Base-by-base conservation (phyloP, 1,140 invertebrate species). In the Drosophila busckii region DNA sequence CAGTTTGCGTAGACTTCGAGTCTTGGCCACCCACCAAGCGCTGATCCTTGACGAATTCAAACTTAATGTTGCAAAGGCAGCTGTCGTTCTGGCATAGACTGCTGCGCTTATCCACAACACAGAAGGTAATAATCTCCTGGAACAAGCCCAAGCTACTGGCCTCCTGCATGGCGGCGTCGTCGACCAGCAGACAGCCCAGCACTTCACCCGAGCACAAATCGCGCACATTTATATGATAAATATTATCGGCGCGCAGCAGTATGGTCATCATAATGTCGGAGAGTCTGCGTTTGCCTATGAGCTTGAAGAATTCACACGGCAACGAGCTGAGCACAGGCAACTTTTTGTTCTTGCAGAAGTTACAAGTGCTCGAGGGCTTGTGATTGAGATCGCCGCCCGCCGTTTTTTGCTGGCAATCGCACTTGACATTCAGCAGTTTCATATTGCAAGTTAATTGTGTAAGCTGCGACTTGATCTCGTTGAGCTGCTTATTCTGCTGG, bases 211-310 rank as follows among this genome's bases (percentile, higher is more conserved):
- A 46, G 1, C 17, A 22, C 2, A 67, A 6, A 7, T 65, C 56
- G 5, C 54, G 22, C 0, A 85, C 25, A 26, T 80, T 80, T 4
- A 85, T 56, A 15, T 85, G 83, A 26, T 83, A 85, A 0, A 85
- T 3, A 46, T 85, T 80, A 22, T 85, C 78, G 2, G 62, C 41
- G 4, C 78, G 56, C 9, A 85, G 28, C 0, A 83, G 34, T 3
- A 85, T 31, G 0, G 71, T 59, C 1, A 85, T 17, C 0, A 69
- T 31, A 2, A 80, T 20, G 8, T 85, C 58, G 0, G 28, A 22
- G 2, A 28, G 25, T 1, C n/a, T 13, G 0, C 60, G 52, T 1
- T 15, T 1, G 0, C 65, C 69, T 3, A 82, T 61, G 0, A 53
- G 4, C 1, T 54, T 26, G 15, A 34, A 29, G 2, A 82, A 19